phyloP scores from a whole-genome alignment of 2,797 vertebrate genomes.

The Eremophila alpestris region DNA sequence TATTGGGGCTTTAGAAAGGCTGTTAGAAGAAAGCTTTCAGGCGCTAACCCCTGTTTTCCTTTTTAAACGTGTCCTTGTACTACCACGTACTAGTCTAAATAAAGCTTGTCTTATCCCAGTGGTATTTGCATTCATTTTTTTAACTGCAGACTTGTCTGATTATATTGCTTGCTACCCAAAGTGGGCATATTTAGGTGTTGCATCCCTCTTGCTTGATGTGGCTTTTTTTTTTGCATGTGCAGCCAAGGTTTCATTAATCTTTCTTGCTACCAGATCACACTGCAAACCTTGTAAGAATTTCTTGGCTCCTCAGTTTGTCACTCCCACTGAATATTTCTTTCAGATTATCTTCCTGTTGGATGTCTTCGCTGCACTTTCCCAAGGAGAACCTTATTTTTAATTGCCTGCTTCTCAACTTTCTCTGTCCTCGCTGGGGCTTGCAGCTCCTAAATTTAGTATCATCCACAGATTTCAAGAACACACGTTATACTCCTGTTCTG shows the following conservation, averaged over 20 bases:
- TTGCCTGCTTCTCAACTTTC: constrained; percentile 61
- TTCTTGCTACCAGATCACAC: constrained; percentile 39
- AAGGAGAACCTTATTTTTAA: constrained; percentile 70
- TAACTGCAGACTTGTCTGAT: neutral
- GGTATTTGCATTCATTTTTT: constrained; percentile 47
- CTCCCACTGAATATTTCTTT: constrained; percentile 67
- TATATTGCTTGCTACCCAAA: neutral
- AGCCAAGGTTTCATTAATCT: constrained; percentile 61
- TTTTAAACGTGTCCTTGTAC: neutral
- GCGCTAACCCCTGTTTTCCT: neutral
- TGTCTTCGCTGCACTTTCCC: constrained; percentile 53
- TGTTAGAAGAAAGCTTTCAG: neutral
- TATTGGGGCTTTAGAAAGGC: neutral
- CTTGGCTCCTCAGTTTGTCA: constrained; percentile 53
- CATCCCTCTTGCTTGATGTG: constrained; percentile 40
- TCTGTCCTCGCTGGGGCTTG: constrained; percentile 54
- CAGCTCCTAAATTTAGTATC: constrained; percentile 59
- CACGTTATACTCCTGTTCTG: constrained; percentile 38
- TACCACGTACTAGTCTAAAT: neutral
- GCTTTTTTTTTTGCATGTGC: constrained; percentile 1
- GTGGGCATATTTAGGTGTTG: constrained; percentile 35
- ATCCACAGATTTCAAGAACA: constrained; percentile 58
- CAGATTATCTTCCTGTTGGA: constrained; percentile 53
- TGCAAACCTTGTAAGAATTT: constrained; percentile 62
- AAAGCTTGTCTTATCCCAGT: neutral